Evolutionary conservation across 2,888 invertebrate species (phyloP).

Genomic region (Gastrophysa polygoni): DNA sequence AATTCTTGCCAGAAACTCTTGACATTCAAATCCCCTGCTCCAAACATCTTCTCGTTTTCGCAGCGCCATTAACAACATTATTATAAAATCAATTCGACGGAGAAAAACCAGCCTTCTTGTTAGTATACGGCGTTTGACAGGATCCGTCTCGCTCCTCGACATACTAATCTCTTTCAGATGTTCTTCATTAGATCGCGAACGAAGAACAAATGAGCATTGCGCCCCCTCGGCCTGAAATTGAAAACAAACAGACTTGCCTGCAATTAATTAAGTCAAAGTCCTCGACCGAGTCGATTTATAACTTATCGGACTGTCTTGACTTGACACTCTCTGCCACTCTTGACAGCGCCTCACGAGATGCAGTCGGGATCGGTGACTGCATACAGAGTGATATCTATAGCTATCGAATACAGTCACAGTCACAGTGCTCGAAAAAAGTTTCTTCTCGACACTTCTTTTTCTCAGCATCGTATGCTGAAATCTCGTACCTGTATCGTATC

Average conservation of each 20-base stretch:
- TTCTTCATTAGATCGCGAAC: constrained; percentile 11
- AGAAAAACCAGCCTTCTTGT: background rate
- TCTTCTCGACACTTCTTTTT: too few relatives aligned
- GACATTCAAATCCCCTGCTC: too few relatives aligned
- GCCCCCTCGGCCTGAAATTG: constrained; percentile 19
- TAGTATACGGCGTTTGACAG: background rate
- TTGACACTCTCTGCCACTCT: background rate
- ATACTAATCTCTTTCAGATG: constrained; percentile 1
- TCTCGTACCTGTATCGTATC: too few relatives aligned
- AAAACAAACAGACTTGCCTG: constrained; percentile 28
- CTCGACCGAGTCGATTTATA: constrained; percentile 26
- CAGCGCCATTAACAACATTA: background rate
- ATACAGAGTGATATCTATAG: background rate
- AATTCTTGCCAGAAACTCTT: too few relatives aligned
- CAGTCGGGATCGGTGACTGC: background rate
- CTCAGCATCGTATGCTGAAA: too few relatives aligned
- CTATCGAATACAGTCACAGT: too few relatives aligned
- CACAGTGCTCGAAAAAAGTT: too few relatives aligned
- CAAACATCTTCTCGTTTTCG: too few relatives aligned
- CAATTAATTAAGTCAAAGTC: constrained; percentile 28
- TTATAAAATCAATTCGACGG: background rate
- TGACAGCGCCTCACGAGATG: background rate
- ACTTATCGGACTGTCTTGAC: constrained; percentile 14
- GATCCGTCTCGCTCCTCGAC: background rate
- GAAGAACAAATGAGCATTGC: constrained; percentile 16